phyloP scores from a whole-genome alignment of 2,888 invertebrate genomes.

The Coelinius sp. region DNA sequence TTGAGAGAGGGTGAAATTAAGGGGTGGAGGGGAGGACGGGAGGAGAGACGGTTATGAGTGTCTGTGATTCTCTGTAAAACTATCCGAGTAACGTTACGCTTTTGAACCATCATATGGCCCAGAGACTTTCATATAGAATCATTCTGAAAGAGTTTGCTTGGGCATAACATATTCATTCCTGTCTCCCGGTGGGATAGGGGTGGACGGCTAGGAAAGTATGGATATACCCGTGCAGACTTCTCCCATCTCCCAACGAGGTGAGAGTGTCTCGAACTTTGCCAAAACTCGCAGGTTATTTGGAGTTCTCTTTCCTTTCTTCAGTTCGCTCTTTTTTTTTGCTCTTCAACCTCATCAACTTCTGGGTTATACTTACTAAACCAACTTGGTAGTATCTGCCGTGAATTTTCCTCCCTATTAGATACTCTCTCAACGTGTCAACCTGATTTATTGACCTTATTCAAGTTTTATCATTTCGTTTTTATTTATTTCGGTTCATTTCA shows the following conservation, averaged over 20 bases:
- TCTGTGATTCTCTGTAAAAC: constrained; percentile 1
- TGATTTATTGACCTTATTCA: constrained; percentile 16
- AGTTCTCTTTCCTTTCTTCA: not conserved
- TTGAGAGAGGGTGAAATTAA: not conserved
- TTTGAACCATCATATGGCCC: not conserved
- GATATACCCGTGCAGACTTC: not conserved
- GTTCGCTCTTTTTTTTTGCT: not conserved
- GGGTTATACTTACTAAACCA: not conserved
- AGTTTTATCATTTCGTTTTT: constrained; percentile 12
- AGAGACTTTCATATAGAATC: not conserved
- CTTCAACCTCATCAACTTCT: not conserved
- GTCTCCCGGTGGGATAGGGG: not conserved
- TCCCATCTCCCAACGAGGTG: not conserved
- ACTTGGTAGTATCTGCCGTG: constrained; percentile 11
- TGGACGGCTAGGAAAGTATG: not conserved
- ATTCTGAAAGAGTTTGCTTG: not conserved
- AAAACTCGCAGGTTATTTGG: constrained; percentile 1
- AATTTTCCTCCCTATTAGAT: constrained; percentile 20
- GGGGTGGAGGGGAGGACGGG: not conserved
- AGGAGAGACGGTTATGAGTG: not conserved
- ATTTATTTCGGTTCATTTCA: constrained; percentile 7
- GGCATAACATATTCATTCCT: not conserved
- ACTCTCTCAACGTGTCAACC: not conserved
- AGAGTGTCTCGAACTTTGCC: not conserved
- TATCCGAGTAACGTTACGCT: not conserved